Percentiles rank a stretch among this genome's conserved stretches.
Conservation (phyloP, 2,888 invertebrate species). For the Cephus rjabovi region DNA sequence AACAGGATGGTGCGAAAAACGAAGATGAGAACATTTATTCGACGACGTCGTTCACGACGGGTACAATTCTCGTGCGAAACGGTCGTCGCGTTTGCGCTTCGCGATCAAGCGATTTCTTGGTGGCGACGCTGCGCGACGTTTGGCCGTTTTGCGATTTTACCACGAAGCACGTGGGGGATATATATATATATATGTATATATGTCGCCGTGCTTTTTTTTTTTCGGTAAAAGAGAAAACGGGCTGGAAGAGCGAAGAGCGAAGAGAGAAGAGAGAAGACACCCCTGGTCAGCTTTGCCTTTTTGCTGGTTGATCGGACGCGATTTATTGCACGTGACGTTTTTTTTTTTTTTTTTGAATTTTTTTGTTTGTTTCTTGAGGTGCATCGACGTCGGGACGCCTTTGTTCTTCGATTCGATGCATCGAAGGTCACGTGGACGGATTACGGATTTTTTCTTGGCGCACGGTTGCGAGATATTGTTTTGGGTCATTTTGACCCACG, state of each 20-base stretch:
- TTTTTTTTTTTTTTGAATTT: not conserved
- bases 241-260: slow-evolving; percentile 13
- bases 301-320: not conserved
- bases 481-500: not conserved
- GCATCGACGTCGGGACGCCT: not conserved
- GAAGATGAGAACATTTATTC: slow-evolving; percentile 4
- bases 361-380: not conserved
- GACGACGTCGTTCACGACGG: too few relatives aligned
- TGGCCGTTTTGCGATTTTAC: slow-evolving; percentile 13
- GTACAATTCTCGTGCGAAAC: too few relatives aligned
- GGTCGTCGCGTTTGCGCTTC: not conserved
- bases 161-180: not conserved
- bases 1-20: slow-evolving; percentile 20
- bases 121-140: slow-evolving; percentile 30
- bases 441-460: not conserved
- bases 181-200: too few relatives aligned
- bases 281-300: not conserved
- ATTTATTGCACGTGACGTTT: not conserved
- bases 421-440: not conserved
- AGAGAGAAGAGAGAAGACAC: not conserved
- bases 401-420: not conserved
- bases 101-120: slow-evolving; percentile 61
- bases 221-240: not conserved
- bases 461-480: not conserved
- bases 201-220: not conserved